These are phyloP conservation scores for Stenchaetothrips biformis DNA, from an alignment of 2,888 invertebrate genomes.

Conservation along the genomic window DNA sequence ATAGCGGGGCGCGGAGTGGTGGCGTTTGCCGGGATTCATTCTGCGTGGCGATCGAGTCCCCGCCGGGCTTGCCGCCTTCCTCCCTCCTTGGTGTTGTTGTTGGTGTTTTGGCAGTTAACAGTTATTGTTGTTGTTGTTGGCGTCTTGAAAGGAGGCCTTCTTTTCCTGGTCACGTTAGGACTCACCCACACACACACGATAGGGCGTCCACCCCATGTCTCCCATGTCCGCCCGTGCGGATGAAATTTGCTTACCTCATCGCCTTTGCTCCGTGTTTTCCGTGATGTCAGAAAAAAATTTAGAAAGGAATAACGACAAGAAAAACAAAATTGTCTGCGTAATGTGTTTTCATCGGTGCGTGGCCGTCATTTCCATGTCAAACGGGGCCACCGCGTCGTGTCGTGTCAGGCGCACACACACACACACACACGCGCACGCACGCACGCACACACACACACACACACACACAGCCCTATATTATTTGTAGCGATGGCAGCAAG, in stretches of 20 bases:
- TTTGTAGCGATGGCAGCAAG: conserved; percentile 1
- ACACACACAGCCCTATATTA: conserved; percentile 6
- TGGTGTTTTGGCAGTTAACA: too few species aligned
- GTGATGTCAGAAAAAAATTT: not conserved
- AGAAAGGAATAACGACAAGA: not conserved
- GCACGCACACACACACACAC: not conserved
- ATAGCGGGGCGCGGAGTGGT: too few species aligned
- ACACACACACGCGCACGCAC: too few species aligned
- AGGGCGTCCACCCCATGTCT: not conserved
- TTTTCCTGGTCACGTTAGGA: too few species aligned
- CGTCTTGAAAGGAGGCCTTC: too few species aligned
- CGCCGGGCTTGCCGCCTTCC: too few species aligned
- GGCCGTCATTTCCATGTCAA: conserved; percentile 13
- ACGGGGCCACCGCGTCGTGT: not conserved
- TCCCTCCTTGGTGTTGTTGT: too few species aligned
- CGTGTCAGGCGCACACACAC: too few species aligned
- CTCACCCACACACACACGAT: not conserved
- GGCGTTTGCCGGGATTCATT: too few species aligned
- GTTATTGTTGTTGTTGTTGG: too few species aligned
- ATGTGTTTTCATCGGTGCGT: not conserved
- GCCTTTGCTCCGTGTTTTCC: not conserved
- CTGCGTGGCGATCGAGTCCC: too few species aligned
- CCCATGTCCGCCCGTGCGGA: not conserved
- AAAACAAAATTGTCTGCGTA: not conserved
- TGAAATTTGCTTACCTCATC: not conserved